Evolutionary conservation across 2,888 invertebrate genomes (phyloP), one percentile per base, ranked within the genome.

Genomic region (Sthenelais limicola): DNA sequence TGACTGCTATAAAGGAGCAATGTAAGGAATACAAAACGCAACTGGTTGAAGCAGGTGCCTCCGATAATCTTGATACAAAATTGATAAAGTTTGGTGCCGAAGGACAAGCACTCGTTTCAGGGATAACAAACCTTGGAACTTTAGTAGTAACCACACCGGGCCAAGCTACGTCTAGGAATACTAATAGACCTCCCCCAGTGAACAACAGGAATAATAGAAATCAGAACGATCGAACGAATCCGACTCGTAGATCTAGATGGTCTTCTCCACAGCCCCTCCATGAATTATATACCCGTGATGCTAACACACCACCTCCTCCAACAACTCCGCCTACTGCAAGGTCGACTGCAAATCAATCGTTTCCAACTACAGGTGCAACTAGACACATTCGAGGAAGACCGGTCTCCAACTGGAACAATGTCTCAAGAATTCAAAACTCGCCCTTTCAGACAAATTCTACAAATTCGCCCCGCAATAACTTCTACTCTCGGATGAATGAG

Each of bases 41-140:
- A 15, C 73, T 84, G 48, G 74, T 80, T 68, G 79, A 82, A 71
- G 79, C 84, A 78, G 82, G 83, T 28, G 83, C 82, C 77, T 93
- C 96, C 93, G 95, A 97, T 82, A 95, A 96, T 83, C 93, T 94
- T 77, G 95, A 96, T 86, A 90, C 96, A 33, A 83, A 84, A 49
- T 81, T 79, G 74, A 78, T 82, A 28, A 80, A 81, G 68, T 80
- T 84, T 49, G 71, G 81, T 15, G 78, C 80, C 52, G 83, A 85
- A 52, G 83, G 83, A 35, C 82, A 83, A 56, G 77, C 81, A 52
- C 74, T 84, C 24, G 79, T 81, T 48, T 77, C 81, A 35, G 78
- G 78, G 3, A 84, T 85, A 52, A 76, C 79, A 21, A 82, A 82
- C 73, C 82, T 83, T 74, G 84, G 85, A 9, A 80, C 83, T 52